A percentile compares a stretch with the other conserved stretches of the same genome.
Conservation (phyloP, 1,140 invertebrate genomes). For the Agrypnia vestita region DNA sequence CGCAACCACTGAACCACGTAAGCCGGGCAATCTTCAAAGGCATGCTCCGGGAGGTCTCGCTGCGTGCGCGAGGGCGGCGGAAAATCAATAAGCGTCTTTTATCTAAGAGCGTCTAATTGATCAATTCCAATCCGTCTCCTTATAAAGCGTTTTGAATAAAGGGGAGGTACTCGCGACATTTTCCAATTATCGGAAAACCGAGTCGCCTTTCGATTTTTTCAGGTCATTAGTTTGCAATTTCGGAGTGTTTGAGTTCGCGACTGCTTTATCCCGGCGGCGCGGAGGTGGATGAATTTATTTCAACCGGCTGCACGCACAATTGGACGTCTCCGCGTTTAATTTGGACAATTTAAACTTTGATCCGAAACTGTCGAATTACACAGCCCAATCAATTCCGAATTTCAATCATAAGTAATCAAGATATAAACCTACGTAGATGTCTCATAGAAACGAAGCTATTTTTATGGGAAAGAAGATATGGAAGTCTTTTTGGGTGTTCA, state of each 20-base stretch:
- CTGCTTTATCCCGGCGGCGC: neutral
- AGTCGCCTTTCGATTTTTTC: constrained; percentile 56
- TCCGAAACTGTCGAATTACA: constrained; percentile 28
- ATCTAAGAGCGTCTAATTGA: constrained; percentile 59
- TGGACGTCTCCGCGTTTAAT: constrained; percentile 39
- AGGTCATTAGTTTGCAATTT: constrained; percentile 59
- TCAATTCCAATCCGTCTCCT: constrained; percentile 55
- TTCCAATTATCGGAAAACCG: constrained; percentile 58
- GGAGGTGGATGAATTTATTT: constrained; percentile 38
- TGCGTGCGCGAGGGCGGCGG: constrained; percentile 19
- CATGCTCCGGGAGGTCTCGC: neutral
- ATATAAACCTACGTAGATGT: too few species aligned
- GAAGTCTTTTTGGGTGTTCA: too few species aligned
- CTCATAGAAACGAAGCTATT: too few species aligned
- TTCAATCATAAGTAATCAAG: too few species aligned
- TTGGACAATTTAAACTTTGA: constrained; percentile 43
- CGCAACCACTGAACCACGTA: too few species aligned
- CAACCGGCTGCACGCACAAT: constrained; percentile 39
- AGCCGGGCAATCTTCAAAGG: too few species aligned
- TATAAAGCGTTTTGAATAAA: constrained; percentile 47
- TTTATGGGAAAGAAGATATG: too few species aligned
- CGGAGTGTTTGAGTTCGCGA: constrained; percentile 42
- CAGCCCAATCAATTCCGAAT: constrained; percentile 3
- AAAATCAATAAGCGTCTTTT: constrained; percentile 54
- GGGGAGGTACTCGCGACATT: constrained; percentile 53